Evolutionary conservation across 2,888 invertebrate genomes (phyloP), one percentile per base, ranked within the genome.

Genomic region (Parascotia fuliginaria): DNA sequence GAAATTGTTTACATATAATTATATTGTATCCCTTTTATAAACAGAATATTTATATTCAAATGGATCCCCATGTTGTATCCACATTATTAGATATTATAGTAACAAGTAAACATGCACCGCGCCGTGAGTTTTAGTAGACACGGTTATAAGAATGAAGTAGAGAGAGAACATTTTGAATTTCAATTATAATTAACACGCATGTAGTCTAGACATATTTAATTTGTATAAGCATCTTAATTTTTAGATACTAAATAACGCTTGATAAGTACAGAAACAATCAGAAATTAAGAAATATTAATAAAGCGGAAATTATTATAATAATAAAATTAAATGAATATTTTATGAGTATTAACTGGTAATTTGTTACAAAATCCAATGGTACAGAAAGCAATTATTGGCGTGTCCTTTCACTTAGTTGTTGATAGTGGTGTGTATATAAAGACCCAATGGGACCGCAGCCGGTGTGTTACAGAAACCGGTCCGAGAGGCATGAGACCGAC

Each of bases 371-470:
- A 87, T 81, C 65, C 72, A 80, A 83, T 77, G 80, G 75, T 76
- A 81, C 84, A 81, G 79, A 85, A 84, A 88, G 85, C 84, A 88
- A 89, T 88, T 85, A 89, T 82, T 78, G 76, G 76, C 79, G 72
- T 89, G 87, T 91, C 91, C 91, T 91, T 91, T 91, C 91, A 91
- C 91, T 91, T 85, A 76, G 65, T 76, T 73, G 78, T 81, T 81
- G 79, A 67, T 77, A 69, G 67, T 55, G 63, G 76, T 73, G 61
- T 70, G 73, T 73, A 67, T 75, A 55, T 78, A 81, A 70, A 78
- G 76, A 75, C 72, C 83, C 81, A 81, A 66, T 81, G 86, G 83
- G 81, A 77, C 68, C 77, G 73, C 87, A 85, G 89, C 87, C 87
- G 87, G 88, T 84, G 85, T 77, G 77, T 78, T 62, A 73, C 77